A percentile compares a stretch with the other conserved stretches of the same genome.
phyloP scores from a whole-genome alignment of 2,888 invertebrate genomes.

The Drosophila nr. fundita region DNA sequence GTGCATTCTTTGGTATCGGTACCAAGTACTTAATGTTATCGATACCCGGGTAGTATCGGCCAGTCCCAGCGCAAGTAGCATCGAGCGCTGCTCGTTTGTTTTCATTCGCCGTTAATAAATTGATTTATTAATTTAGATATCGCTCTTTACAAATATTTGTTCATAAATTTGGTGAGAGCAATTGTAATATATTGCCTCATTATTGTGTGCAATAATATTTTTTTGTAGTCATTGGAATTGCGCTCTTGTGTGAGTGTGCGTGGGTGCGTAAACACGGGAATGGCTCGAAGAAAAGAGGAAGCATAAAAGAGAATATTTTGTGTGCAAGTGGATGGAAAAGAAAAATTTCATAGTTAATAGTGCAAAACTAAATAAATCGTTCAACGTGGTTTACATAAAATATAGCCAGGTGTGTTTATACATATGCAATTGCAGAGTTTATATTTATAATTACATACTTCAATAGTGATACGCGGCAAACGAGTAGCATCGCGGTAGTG shows the following conservation, averaged over 20 bases:
- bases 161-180: conserved; percentile 8
- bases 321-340: conserved; percentile 69
- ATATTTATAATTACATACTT: conserved; percentile 33
- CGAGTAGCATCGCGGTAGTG: conserved; percentile 70
- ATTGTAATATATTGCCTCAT: neutral
- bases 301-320: conserved; percentile 64
- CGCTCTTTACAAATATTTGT: neutral
- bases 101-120: conserved; percentile 17
- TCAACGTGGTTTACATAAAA: conserved; percentile 41
- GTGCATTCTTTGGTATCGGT: conserved; percentile 40
- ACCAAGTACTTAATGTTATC: conserved; percentile 38
- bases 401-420: conserved; percentile 53
- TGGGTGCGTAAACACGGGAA: conserved; percentile 47
- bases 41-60: conserved; percentile 46
- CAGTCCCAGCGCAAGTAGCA: conserved; percentile 29
- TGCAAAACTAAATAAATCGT: conserved; percentile 50
- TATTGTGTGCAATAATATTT: conserved; percentile 4
- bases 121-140: conserved; percentile 1
- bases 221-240: conserved; percentile 11
- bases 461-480: conserved; percentile 57
- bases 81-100: conserved; percentile 40
- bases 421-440: conserved; percentile 7
- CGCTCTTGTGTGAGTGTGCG: conserved; percentile 40
- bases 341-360: conserved; percentile 53
- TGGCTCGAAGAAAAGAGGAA: conserved; percentile 48